phyloP scores from a whole-genome alignment of 2,888 invertebrate genomes.

The Cylindroiulus punctatus region DNA sequence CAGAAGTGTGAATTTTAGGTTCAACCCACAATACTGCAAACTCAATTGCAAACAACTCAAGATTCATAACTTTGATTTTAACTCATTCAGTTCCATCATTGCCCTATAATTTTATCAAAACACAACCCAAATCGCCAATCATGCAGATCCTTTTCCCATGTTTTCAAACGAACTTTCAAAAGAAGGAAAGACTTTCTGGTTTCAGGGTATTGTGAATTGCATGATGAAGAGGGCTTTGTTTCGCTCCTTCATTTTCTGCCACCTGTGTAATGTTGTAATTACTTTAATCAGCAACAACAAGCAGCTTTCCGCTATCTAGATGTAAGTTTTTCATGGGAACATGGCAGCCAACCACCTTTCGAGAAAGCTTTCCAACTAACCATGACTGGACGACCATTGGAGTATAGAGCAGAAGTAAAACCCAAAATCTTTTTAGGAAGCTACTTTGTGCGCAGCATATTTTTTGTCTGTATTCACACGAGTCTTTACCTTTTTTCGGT shows the following conservation, averaged over 20 bases:
- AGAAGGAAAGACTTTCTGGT: neutral
- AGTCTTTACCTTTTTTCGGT: neutral
- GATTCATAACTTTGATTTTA: too few species aligned
- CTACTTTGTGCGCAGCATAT: neutral
- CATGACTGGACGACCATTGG: constrained; percentile 13
- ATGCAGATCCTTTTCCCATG: neutral
- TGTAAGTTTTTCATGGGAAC: neutral
- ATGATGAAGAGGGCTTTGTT: neutral
- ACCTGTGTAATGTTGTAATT: constrained; percentile 33
- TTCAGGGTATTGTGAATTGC: neutral
- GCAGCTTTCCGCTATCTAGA: constrained; percentile 8
- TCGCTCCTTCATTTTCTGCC: constrained; percentile 9
- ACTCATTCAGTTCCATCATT: too few species aligned
- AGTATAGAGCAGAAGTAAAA: neutral
- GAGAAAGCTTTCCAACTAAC: neutral
- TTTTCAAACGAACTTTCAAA: neutral
- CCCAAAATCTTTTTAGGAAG: constrained; percentile 12
- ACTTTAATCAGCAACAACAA: constrained; percentile 13
- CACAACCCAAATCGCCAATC: too few species aligned
- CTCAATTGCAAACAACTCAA: too few species aligned
- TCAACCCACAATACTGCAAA: too few species aligned
- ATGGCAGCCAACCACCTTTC: constrained; percentile 26
- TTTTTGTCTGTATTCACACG: constrained; percentile 3
- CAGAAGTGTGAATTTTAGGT: too few species aligned
- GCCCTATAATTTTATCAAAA: too few species aligned